Conservation (phyloP, 30 jellyfish, hydroid and myxozoan species). For the Catostylus mosaicus region DNA sequence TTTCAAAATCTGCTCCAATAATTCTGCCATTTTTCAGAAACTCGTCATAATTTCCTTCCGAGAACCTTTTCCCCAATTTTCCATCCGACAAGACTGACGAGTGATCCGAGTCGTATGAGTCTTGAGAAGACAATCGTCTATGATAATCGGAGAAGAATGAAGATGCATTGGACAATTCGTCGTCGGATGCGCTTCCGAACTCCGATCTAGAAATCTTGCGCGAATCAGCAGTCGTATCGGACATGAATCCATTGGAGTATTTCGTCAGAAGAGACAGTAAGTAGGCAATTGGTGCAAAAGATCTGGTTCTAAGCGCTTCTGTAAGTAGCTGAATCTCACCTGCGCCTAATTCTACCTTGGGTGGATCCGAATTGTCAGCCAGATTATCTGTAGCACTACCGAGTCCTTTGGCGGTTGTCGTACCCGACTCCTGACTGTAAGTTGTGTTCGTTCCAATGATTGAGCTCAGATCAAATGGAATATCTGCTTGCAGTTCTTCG, state of each 20-base stretch:
- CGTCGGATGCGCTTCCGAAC: background rate
- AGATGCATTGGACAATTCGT: background rate
- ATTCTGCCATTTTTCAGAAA: background rate
- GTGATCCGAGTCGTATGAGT: constrained; percentile 54
- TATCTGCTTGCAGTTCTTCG: background rate
- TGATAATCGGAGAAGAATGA: background rate
- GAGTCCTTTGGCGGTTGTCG: background rate
- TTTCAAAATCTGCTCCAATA: background rate
- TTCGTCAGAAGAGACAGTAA: constrained; percentile 30
- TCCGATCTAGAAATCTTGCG: background rate
- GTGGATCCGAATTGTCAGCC: background rate
- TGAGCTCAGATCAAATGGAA: background rate
- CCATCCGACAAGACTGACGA: constrained; percentile 48
- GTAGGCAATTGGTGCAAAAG: constrained; percentile 43
- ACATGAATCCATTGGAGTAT: background rate
- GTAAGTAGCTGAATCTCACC: constrained; percentile 25
- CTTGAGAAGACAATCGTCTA: constrained; percentile 35
- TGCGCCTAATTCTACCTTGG: background rate
- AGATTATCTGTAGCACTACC: background rate
- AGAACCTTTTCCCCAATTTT: background rate
- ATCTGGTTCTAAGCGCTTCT: constrained; percentile 59
- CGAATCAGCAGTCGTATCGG: constrained; percentile 12
- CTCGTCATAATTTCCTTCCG: constrained; percentile 2
- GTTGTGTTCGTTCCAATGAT: background rate
- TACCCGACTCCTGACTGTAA: background rate